Conservation (phyloP, 2,113 vertebrate genomes). For the Anthoscopus minutus region DNA sequence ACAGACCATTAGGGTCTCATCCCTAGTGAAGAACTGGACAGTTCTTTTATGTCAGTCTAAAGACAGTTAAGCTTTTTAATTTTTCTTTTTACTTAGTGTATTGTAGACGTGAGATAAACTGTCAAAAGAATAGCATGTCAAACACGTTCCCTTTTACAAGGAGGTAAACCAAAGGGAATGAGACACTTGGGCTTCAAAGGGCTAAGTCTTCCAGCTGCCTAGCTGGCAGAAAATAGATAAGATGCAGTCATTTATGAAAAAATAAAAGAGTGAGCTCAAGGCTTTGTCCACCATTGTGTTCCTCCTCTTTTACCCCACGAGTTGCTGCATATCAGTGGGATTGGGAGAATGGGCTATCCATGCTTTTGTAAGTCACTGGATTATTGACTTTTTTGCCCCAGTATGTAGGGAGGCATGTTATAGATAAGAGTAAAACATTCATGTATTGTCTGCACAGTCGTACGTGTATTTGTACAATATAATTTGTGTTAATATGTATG, state of each 20-base stretch:
- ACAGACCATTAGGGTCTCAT: not conserved
- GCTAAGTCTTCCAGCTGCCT: not conserved
- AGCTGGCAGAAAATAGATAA: not conserved
- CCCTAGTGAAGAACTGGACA: not conserved
- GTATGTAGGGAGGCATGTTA: not conserved
- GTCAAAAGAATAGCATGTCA: not conserved
- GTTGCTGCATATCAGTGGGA: not conserved
- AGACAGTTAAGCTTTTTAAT: not conserved
- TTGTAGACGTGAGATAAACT: not conserved
- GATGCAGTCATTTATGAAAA: not conserved
- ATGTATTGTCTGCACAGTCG: not conserved
- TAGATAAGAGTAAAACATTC: not conserved
- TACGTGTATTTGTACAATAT: not conserved
- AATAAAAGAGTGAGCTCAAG: not conserved
- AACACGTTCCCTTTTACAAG: not conserved
- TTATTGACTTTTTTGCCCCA: not conserved
- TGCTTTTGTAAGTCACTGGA: not conserved
- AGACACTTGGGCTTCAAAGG: not conserved
- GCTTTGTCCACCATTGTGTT: not conserved
- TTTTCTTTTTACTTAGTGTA: rapidly evolving
- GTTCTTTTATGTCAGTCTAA: not conserved
- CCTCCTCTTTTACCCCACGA: not conserved
- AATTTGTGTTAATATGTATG: not conserved
- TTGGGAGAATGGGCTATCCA: not conserved
- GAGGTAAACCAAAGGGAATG: not conserved